Evolutionary conservation across 2,888 invertebrate genomes (phyloP).

Genomic region (Aphrophora alni): DNA sequence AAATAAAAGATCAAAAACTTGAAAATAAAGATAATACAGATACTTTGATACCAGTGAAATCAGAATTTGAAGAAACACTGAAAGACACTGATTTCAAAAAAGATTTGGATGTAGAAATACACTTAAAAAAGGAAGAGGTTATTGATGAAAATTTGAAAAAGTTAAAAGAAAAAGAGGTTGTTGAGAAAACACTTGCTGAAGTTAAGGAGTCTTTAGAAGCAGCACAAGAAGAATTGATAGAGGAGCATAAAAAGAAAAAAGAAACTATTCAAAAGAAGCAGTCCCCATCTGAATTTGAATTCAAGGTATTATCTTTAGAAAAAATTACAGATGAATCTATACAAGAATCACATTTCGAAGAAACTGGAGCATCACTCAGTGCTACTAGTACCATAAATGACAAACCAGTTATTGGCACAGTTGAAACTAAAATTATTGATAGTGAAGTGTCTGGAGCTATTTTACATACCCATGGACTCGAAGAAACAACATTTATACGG

Average conservation of each 20-base stretch:
- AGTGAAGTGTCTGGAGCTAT: not conserved
- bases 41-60: too few relatives aligned
- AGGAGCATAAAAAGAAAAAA: slow-evolving; percentile 70
- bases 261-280: slow-evolving; percentile 63
- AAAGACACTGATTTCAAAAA: slow-evolving; percentile 22
- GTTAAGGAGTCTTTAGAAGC: slow-evolving; percentile 74
- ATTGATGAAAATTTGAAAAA: slow-evolving; percentile 7
- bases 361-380: slow-evolving; percentile 13
- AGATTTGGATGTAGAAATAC: not conserved
- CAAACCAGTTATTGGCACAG: not conserved
- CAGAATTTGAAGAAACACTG: slow-evolving; percentile 23
- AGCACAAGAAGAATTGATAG: slow-evolving; percentile 72
- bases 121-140: not conserved
- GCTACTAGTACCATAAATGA: not conserved
- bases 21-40: too few relatives aligned
- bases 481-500: slow-evolving; percentile 44
- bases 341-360: slow-evolving; percentile 48
- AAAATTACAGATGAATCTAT: slow-evolving; percentile 50
- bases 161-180: slow-evolving; percentile 55
- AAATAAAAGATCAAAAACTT: not conserved
- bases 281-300: slow-evolving; percentile 76
- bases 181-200: slow-evolving; percentile 74
- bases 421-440: slow-evolving; percentile 14
- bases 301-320: slow-evolving; percentile 60
- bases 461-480: not conserved